phyloP scores from a whole-genome alignment of 2,797 vertebrate species.

The Heliangelus exortis region DNA sequence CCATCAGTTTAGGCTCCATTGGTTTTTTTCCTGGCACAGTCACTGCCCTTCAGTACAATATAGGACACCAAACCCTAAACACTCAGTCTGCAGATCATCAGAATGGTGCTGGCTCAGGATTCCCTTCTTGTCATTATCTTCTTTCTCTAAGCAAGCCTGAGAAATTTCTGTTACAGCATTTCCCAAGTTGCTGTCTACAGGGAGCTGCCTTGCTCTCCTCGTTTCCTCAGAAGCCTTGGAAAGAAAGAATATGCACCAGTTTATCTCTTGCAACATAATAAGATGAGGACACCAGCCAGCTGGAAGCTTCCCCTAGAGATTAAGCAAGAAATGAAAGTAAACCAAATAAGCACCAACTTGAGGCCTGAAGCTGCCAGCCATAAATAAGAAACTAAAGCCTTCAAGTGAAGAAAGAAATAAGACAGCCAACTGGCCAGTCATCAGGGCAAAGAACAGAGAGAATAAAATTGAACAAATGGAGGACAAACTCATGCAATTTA shows the following conservation, averaged over 20 bases:
- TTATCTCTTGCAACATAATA: background rate
- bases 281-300: conserved; percentile 3
- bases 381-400: background rate
- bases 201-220: background rate
- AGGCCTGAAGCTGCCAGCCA: background rate
- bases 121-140: background rate
- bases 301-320: background rate
- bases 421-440: background rate
- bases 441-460: background rate
- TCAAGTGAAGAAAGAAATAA: background rate
- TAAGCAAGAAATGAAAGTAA: conserved; percentile 28
- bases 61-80: background rate
- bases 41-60: background rate
- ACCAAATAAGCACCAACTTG: background rate
- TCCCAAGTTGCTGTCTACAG: background rate
- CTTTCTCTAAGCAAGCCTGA: background rate
- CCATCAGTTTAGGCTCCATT: background rate
- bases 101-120: background rate
- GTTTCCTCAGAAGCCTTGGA: background rate
- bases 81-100: background rate
- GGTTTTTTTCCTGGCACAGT: background rate
- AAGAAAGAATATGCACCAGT: background rate
- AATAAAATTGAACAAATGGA: background rate
- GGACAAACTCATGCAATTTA: background rate
- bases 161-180: background rate